These are phyloP conservation scores for Psophia crepitans DNA, from an alignment of 2,113 vertebrate genomes.

Conservation along the genomic window DNA sequence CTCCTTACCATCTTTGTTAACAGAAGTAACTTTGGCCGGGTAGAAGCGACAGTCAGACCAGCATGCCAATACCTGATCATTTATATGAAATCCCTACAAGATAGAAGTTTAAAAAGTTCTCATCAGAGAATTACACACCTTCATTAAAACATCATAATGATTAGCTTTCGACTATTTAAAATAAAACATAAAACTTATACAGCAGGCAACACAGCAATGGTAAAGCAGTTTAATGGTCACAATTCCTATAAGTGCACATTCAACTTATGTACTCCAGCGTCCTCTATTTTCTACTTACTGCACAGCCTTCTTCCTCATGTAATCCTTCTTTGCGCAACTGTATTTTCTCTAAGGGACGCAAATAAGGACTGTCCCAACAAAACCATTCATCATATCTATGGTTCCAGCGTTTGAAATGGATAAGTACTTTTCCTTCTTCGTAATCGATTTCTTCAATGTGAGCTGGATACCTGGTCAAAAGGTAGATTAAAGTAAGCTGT, in stretches of 20 bases:
- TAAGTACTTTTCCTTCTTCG: constrained; percentile 89
- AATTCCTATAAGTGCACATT: background rate
- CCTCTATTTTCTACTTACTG: constrained; percentile 76
- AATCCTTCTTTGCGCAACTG: constrained; percentile 90
- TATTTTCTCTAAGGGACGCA: constrained; percentile 91
- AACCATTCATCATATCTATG: constrained; percentile 97
- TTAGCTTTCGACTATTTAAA: background rate
- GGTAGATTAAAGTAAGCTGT: background rate
- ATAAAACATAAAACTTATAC: background rate
- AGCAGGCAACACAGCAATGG: background rate
- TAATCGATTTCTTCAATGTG: constrained; percentile 95
- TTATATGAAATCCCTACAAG: constrained; percentile 86
- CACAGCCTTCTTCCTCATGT: constrained; percentile 79
- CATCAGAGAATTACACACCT: background rate
- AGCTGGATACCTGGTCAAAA: constrained; percentile 86
- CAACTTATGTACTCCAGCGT: background rate
- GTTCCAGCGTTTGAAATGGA: constrained; percentile 97
- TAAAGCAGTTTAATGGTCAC: background rate
- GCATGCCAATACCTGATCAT: constrained; percentile 92
- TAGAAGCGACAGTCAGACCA: constrained; percentile 99
- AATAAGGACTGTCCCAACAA: constrained; percentile 90
- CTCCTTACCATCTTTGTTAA: constrained; percentile 92
- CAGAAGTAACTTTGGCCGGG: constrained; percentile 90
- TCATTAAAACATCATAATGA: background rate
- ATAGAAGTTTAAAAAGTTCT: constrained; percentile 12